Percentiles rank a stretch among this genome's conserved stretches.
Evolutionary conservation across 2,888 invertebrate species (phyloP).

Genomic region (Eurytoma adleriae): DNA sequence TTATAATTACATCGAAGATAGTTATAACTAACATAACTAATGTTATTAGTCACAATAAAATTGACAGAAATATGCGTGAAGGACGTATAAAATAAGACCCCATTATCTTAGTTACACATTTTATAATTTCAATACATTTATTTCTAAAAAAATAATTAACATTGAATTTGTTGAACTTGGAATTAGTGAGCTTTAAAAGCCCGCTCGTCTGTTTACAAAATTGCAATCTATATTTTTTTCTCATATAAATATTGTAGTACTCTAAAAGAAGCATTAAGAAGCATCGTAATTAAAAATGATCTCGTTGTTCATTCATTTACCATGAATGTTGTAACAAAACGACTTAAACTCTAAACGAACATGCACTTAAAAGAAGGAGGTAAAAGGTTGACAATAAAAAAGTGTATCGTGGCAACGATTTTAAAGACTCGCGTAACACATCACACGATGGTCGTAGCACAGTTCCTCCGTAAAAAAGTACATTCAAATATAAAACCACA

Average conservation of each 20-base stretch:
- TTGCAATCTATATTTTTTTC: background rate
- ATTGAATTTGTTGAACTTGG: background rate
- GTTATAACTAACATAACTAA: too few species aligned
- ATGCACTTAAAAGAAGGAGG: background rate
- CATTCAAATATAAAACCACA: background rate
- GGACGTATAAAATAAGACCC: too few species aligned
- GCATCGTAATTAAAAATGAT: background rate
- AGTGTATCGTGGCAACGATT: background rate
- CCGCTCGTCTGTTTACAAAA: background rate
- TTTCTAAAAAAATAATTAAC: constrained; percentile 21
- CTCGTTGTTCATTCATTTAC: background rate
- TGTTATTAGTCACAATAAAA: too few species aligned
- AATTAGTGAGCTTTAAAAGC: background rate
- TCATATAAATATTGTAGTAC: background rate
- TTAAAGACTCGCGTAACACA: background rate
- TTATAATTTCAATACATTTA: background rate
- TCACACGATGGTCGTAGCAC: background rate
- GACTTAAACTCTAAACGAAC: background rate
- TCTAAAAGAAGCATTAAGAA: background rate
- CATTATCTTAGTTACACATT: too few species aligned
- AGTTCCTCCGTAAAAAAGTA: background rate
- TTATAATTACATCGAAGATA: too few species aligned
- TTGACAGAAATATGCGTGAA: too few species aligned
- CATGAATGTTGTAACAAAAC: background rate
- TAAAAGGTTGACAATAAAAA: constrained; percentile 1